A percentile compares a stretch with the other conserved stretches of the same genome.
Evolutionary conservation across 1,140 invertebrate genomes (phyloP).

Genomic region (Pogonus chalceus): DNA sequence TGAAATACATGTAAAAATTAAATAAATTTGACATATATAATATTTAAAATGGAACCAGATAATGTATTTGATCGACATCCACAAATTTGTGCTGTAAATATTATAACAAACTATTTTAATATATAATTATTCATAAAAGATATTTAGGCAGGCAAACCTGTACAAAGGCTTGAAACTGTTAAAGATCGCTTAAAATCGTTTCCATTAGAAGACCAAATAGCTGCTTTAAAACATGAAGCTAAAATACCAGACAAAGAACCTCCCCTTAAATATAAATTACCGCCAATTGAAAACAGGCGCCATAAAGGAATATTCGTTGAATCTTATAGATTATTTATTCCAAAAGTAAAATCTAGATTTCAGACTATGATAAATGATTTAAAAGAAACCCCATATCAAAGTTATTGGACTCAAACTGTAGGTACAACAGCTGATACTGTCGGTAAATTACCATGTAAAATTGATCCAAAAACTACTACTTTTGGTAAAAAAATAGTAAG

Average conservation of each 20-base stretch:
- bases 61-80: constrained; percentile 24
- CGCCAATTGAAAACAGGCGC: constrained; percentile 30
- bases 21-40: too few relatives aligned
- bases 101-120: not conserved
- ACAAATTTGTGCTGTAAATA: constrained; percentile 23
- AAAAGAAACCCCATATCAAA: constrained; percentile 38
- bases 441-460: constrained; percentile 39
- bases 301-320: constrained; percentile 31
- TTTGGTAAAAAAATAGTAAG: constrained; percentile 36
- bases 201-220: constrained; percentile 37
- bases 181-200: constrained; percentile 34
- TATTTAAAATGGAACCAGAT: constrained; percentile 14
- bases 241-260: constrained; percentile 25
- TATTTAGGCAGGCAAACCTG: constrained; percentile 34
- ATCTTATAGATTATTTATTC: constrained; percentile 19
- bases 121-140: constrained; percentile 7
- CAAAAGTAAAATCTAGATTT: constrained; percentile 38
- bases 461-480: constrained; percentile 34
- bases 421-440: constrained; percentile 35
- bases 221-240: constrained; percentile 37
- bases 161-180: constrained; percentile 31
- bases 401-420: constrained; percentile 40
- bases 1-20: too few relatives aligned
- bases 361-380: constrained; percentile 39
- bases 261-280: constrained; percentile 25